These are phyloP conservation scores for Muscina levida DNA, from an alignment of 2,888 invertebrate genomes.

Conservation along the genomic window DNA sequence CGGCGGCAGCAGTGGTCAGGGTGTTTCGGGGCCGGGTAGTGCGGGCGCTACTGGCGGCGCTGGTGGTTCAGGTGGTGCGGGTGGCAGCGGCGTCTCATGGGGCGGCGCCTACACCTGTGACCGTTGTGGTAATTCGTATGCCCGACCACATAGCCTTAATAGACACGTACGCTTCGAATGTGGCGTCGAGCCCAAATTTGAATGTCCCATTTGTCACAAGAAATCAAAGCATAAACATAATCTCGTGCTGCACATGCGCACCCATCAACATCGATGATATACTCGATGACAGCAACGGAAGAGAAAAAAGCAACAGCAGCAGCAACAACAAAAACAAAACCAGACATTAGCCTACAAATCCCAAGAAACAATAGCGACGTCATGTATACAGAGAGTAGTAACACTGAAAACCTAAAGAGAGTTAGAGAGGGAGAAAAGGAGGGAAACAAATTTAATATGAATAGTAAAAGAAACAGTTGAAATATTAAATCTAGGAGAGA, in stretches of 20 bases:
- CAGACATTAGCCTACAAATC: slow-evolving; percentile 28
- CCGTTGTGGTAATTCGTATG: slow-evolving; percentile 83
- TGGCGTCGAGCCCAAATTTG: slow-evolving; percentile 83
- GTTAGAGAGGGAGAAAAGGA: neutral
- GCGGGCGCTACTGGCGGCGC: slow-evolving; percentile 63
- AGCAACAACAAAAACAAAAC: neutral
- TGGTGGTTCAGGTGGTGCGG: slow-evolving; percentile 65
- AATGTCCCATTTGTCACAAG: slow-evolving; percentile 83
- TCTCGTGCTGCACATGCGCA: slow-evolving; percentile 80
- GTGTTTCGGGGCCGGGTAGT: slow-evolving; percentile 63
- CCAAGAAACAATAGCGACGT: slow-evolving; percentile 37
- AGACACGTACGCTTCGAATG: slow-evolving; percentile 83
- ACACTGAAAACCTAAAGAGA: slow-evolving; percentile 50
- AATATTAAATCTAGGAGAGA: neutral
- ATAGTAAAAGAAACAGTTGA: neutral
- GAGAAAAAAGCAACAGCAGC: slow-evolving; percentile 48
- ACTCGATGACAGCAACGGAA: slow-evolving; percentile 71
- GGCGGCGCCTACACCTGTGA: slow-evolving; percentile 80
- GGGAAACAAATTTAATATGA: neutral
- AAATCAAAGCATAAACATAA: slow-evolving; percentile 81
- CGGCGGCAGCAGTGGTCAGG: slow-evolving; percentile 54
- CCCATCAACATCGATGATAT: slow-evolving; percentile 81
- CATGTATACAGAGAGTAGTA: slow-evolving; percentile 52
- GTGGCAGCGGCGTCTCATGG: slow-evolving; percentile 68
- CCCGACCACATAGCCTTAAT: slow-evolving; percentile 82